Percentiles rank a stretch among this genome's conserved stretches.
Evolutionary conservation across 2,113 vertebrate species (phyloP).

Genomic region (Platichthys stellatus): DNA sequence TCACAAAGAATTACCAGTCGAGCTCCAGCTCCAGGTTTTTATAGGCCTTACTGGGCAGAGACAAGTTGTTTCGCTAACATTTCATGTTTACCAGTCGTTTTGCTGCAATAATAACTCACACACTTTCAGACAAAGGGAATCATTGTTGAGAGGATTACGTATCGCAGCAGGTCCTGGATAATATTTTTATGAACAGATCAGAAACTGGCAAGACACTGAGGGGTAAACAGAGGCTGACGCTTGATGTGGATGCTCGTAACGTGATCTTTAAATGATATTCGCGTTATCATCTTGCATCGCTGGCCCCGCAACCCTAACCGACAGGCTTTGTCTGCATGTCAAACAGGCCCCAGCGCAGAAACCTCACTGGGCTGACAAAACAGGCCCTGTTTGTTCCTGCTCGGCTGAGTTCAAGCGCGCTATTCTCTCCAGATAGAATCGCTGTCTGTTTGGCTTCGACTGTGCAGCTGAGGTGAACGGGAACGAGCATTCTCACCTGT

Average conservation of each 20-base stretch:
- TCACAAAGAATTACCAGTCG: conserved; percentile 36
- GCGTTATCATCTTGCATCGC: conserved; percentile 26
- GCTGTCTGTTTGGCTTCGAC: conserved; percentile 36
- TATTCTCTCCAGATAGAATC: conserved; percentile 48
- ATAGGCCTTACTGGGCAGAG: conserved; percentile 50
- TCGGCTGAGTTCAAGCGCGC: conserved; percentile 39
- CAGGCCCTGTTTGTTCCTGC: conserved; percentile 53
- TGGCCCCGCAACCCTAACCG: neutral
- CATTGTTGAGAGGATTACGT: conserved; percentile 30
- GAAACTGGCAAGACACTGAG: neutral
- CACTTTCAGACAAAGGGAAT: conserved; percentile 7
- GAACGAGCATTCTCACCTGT: conserved; percentile 48
- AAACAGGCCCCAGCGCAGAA: conserved; percentile 63
- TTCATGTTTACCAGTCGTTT: conserved; percentile 39
- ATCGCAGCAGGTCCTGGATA: neutral
- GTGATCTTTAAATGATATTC: conserved; percentile 36
- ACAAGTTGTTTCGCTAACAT: conserved; percentile 27
- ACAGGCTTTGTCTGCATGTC: conserved; percentile 52
- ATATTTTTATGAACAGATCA: neutral
- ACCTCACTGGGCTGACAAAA: conserved; percentile 2
- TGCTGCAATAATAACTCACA: conserved; percentile 6
- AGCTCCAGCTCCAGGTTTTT: conserved; percentile 49
- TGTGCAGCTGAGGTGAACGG: conserved; percentile 13
- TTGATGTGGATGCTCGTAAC: conserved; percentile 16
- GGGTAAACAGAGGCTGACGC: neutral